Base-by-base conservation (phyloP, 2,797 vertebrate genomes). In the Lepilemur septentrionalis region DNA sequence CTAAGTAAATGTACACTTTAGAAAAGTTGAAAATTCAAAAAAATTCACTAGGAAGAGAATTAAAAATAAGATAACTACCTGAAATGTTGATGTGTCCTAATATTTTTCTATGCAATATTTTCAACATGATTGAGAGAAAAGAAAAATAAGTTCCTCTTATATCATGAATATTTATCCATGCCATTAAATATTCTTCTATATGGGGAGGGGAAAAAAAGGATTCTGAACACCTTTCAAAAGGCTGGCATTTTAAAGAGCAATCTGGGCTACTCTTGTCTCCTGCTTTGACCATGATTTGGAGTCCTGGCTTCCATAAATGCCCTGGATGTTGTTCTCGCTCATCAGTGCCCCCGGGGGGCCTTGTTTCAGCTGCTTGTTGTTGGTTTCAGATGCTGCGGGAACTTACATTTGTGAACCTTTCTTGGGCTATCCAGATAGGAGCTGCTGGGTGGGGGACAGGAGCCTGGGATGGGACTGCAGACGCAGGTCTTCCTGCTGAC, bases 41-140 rank as follows among this genome's bases (percentile, higher is more conserved):
- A 72, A 59, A 81, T 41, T 67, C 32, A 69, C 43, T 57, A 78
- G 55, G 38, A 73, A 88, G 48, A 67, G 72, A 76, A 86, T 79
- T 87, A 67, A 93, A 93, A 85, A 73, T 95, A 89, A 50, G 5
- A 41, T 65, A 85, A 59, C 57, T 61, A 61, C 10, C 65, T 85
- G 57, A 80, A 93, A 38, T 55, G 46, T 38, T 93, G 43, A 85
- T 91, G 22, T 59, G 28, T 59, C 2, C 2, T 91, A 79, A 69
- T 79, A 95, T 90, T 88, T 93, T 93, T 30, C 59, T 92, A n/a
- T 67, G n/a, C 61, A 84, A 92, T 76, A 76, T n/a, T 86, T 89
- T 85, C 15, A 89, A 55, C 11, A 50, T 46, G 46, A 89, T 78
- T 92, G 35, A 94, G 4, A 55, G 35, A 65, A 30, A 69, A 95